Percentiles rank a stretch among this genome's conserved stretches.
phyloP scores from a whole-genome alignment of 2,113 vertebrate species.

The Aplodontia rufa region DNA sequence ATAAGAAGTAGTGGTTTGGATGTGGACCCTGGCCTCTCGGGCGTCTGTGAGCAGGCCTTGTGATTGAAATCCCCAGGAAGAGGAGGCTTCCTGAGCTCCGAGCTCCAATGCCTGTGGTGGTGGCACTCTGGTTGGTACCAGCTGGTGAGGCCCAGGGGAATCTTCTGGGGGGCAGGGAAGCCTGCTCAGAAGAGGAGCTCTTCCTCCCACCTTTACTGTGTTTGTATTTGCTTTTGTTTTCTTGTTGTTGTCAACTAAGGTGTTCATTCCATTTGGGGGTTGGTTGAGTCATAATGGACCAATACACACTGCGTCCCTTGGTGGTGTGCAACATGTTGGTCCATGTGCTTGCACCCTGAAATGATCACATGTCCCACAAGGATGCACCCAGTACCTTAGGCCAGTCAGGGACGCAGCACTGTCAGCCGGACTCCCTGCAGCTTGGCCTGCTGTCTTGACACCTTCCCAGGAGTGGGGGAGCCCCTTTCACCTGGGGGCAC shows the following conservation, averaged over 20 bases:
- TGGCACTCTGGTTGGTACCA: not conserved
- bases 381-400: no score
- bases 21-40: not conserved
- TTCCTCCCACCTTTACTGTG: no score
- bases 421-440: fast-evolving
- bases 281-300: not conserved
- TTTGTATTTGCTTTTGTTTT: not conserved
- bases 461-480: no score
- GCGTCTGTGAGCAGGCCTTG: not conserved
- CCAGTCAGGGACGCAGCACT: fast-evolving
- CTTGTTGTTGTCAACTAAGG: not conserved
- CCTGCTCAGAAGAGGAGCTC: not conserved
- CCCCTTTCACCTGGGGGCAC: not conserved
- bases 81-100: not conserved
- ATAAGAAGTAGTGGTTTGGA: no score
- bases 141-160: not conserved
- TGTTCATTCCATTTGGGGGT: not conserved
- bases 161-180: fast-evolving
- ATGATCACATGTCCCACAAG: no score
- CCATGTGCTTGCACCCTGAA: not conserved
- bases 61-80: not conserved
- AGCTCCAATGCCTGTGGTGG: no score
- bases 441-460: no score
- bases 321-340: no score
- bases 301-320: not conserved